Evolutionary conservation across 2,888 invertebrate species (phyloP).

Genomic region (Bellardia pandia): DNA sequence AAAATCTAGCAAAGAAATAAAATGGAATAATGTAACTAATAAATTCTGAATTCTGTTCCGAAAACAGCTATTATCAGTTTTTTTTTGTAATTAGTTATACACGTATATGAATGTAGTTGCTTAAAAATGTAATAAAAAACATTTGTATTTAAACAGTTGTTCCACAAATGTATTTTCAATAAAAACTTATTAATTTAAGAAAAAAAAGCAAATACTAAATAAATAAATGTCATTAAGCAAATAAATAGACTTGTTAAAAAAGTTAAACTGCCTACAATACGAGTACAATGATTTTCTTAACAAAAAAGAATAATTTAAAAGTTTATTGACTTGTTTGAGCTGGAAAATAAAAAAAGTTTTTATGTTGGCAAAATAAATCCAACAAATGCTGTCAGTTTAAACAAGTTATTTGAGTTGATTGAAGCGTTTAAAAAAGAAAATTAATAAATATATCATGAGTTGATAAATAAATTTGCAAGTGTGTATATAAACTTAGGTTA

Average conservation of each 20-base stretch:
- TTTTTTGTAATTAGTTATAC: too few species aligned
- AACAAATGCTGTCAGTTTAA: not conserved
- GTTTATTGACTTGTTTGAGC: not conserved
- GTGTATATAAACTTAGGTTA: too few species aligned
- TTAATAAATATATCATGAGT: not conserved
- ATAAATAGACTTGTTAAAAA: not conserved
- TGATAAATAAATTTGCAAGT: not conserved
- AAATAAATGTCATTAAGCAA: not conserved
- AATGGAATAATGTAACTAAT: too few species aligned
- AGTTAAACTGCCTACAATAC: not conserved
- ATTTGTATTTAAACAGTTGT: slow-evolving; percentile 9
- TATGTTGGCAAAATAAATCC: not conserved
- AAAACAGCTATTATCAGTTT: too few species aligned
- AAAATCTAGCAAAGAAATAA: too few species aligned
- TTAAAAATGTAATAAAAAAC: not conserved
- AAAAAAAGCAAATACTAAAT: too few species aligned
- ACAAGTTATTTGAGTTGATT: not conserved
- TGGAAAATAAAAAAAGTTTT: not conserved
- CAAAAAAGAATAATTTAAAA: not conserved
- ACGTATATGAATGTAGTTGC: too few species aligned
- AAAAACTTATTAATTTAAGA: not conserved
- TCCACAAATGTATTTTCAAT: not conserved
- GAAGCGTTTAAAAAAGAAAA: not conserved
- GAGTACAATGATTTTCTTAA: not conserved
- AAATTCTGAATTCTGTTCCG: too few species aligned